Conservation (phyloP, 1,140 invertebrate genomes). For the Drosophila pectinifera region DNA sequence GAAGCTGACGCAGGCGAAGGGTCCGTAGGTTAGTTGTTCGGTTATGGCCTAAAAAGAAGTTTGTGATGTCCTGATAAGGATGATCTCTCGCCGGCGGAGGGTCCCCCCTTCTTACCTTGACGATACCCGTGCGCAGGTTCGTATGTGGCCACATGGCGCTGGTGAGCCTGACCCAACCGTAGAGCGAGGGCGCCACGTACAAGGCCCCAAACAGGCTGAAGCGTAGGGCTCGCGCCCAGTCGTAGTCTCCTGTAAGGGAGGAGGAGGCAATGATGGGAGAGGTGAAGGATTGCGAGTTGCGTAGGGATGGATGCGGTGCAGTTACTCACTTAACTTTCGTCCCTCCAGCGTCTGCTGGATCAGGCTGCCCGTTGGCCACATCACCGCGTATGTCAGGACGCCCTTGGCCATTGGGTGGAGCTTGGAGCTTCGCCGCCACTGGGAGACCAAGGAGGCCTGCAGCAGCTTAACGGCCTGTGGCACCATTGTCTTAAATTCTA, state of each 20-base stretch:
- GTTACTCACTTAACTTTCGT: constrained; percentile 76
- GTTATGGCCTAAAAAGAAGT: constrained; percentile 88
- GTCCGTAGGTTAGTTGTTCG: constrained; percentile 93
- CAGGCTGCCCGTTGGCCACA: constrained; percentile 89
- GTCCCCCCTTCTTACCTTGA: constrained; percentile 87
- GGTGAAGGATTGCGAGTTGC: not conserved
- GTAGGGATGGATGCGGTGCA: not conserved
- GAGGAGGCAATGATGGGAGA: not conserved
- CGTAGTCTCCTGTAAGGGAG: constrained; percentile 84
- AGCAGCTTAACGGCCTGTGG: constrained; percentile 39
- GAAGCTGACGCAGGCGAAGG: constrained; percentile 92
- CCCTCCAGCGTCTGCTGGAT: constrained; percentile 87
- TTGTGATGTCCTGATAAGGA: constrained; percentile 5
- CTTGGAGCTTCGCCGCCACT: constrained; percentile 39
- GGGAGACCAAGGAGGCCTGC: constrained; percentile 29
- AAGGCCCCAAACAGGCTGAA: constrained; percentile 89
- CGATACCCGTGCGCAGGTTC: constrained; percentile 88
- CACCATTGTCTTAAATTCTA: constrained; percentile 32
- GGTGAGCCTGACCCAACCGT: constrained; percentile 89
- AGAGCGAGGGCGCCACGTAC: constrained; percentile 90
- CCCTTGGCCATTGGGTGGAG: constrained; percentile 86
- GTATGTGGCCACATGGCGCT: constrained; percentile 88
- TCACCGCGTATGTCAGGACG: constrained; percentile 90
- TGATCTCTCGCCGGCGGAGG: not conserved
- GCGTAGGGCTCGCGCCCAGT: constrained; percentile 87